phyloP scores from a whole-genome alignment of 2,113 vertebrate genomes.

The Zootoca vivipara region DNA sequence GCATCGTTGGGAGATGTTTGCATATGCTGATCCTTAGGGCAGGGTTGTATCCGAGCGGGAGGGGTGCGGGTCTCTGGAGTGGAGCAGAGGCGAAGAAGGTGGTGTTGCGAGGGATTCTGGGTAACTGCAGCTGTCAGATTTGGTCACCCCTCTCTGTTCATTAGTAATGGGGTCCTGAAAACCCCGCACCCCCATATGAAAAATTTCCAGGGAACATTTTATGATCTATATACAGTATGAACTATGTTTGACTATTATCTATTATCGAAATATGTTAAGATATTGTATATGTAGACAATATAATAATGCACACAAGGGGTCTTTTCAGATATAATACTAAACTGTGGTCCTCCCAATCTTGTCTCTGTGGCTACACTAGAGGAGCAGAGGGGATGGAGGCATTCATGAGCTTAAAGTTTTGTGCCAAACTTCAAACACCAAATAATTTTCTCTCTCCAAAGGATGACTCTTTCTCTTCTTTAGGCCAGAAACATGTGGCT shows the following conservation, averaged over 20 bases:
- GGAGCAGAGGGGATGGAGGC: neutral
- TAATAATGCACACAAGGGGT: neutral
- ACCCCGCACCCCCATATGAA: too few species aligned
- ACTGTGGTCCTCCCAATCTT: neutral
- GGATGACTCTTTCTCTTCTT: neutral
- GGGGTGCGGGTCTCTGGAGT: too few species aligned
- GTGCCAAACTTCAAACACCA: neutral
- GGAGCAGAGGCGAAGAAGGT: too few species aligned
- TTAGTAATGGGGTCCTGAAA: too few species aligned
- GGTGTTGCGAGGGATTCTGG: too few species aligned
- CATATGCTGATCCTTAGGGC: too few species aligned
- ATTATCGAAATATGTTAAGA: neutral
- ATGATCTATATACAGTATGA: neutral
- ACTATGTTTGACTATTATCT: neutral
- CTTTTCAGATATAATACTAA: too few species aligned
- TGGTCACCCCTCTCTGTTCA: too few species aligned
- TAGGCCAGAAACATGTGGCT: neutral
- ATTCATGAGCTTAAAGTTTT: neutral
- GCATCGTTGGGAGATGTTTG: too few species aligned
- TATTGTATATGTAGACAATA: too few species aligned
- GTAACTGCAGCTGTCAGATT: too few species aligned
- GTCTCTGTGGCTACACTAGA: neutral
- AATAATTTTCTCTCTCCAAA: neutral
- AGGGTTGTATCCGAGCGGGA: too few species aligned
- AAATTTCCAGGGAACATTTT: neutral